These are phyloP conservation scores for Nicator chloris DNA, from an alignment of 2,113 vertebrate species.

Conservation along the genomic window DNA sequence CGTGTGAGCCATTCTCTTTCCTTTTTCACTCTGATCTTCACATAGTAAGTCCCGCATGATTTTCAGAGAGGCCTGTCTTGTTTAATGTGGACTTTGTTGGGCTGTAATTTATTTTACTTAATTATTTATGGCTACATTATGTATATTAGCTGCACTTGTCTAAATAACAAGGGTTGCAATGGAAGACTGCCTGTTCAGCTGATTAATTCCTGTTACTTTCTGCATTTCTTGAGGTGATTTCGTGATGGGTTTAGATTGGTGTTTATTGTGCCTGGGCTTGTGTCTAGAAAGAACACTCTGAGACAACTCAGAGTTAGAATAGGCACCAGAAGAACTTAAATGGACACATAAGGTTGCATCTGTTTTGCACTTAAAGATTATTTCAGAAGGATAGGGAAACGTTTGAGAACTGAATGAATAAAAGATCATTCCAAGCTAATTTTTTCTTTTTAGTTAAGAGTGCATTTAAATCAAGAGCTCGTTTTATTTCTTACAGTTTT, in stretches of 20 bases:
- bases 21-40: constrained; percentile 42
- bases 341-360: background rate
- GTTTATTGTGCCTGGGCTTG: background rate
- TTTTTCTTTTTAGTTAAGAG: background rate
- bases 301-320: background rate
- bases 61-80: constrained; percentile 47
- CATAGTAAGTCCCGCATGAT: constrained; percentile 16
- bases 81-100: constrained; percentile 47
- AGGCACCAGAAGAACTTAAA: background rate
- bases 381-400: background rate
- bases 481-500: background rate
- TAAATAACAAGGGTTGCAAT: constrained; percentile 52
- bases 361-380: background rate
- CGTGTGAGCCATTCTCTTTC: constrained; percentile 14
- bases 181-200: constrained; percentile 12
- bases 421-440: background rate
- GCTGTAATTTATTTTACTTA: constrained; percentile 66
- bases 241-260: background rate
- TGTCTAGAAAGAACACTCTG: background rate
- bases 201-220: constrained; percentile 18
- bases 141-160: constrained; percentile 68
- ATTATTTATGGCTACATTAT: constrained; percentile 73
- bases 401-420: background rate
- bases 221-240: constrained; percentile 40
- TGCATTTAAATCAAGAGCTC: background rate